These are phyloP conservation scores for Cephalopholis sonnerati DNA, from an alignment of 2,113 vertebrate species.

Conservation along the genomic window DNA sequence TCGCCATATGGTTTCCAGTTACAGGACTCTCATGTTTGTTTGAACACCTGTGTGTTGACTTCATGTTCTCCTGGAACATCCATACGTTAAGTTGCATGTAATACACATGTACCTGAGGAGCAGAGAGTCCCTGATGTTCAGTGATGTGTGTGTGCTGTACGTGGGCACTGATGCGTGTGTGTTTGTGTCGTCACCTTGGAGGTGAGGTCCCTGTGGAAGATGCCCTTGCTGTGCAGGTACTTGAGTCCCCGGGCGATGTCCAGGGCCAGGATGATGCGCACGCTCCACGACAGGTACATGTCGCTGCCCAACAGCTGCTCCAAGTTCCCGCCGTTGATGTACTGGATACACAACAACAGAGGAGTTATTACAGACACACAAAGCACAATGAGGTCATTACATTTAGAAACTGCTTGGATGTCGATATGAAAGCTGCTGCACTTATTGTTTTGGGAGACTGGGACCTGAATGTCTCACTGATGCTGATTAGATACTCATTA, in stretches of 20 bases:
- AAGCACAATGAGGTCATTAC: neutral
- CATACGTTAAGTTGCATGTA: neutral
- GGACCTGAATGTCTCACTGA: neutral
- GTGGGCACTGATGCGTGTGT: neutral
- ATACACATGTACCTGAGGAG: neutral
- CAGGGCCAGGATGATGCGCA: slow-evolving; percentile 89
- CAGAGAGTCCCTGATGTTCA: neutral
- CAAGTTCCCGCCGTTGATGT: slow-evolving; percentile 96
- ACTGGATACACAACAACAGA: slow-evolving; percentile 79
- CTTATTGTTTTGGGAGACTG: neutral
- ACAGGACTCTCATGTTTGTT: neutral
- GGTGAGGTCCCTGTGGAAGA: slow-evolving; percentile 95
- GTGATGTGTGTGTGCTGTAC: neutral
- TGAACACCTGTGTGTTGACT: neutral
- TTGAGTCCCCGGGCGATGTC: slow-evolving; percentile 91
- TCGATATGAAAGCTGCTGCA: slow-evolving; percentile 1
- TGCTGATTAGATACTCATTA: neutral
- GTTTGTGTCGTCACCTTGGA: slow-evolving; percentile 87
- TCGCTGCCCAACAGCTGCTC: slow-evolving; percentile 96
- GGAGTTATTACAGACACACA: neutral
- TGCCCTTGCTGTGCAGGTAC: slow-evolving; percentile 96
- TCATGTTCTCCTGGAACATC: neutral
- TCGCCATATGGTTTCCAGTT: neutral
- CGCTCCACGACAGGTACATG: slow-evolving; percentile 89
- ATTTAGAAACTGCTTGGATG: neutral